Percentiles rank a stretch among this genome's conserved stretches.
Evolutionary conservation across 2,113 vertebrate genomes (phyloP).

Genomic region (Pelobates fuscus): DNA sequence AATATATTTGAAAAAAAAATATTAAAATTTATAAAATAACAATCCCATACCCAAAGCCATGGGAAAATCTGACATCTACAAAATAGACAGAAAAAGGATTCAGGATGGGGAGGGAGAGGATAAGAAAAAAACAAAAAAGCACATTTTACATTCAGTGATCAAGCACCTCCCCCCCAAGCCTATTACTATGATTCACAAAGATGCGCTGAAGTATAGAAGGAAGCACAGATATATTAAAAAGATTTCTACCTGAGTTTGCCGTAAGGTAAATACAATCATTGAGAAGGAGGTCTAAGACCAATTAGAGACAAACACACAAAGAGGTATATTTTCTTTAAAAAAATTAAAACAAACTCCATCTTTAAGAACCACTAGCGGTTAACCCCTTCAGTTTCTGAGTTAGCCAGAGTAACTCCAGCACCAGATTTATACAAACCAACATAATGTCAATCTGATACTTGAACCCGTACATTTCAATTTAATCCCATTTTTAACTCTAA

Average conservation of each 20-base stretch:
- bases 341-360: background rate
- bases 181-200: background rate
- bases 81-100: background rate
- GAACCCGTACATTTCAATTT: conserved; percentile 72
- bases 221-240: conserved; percentile 66
- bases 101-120: background rate
- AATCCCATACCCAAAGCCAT: conserved; percentile 3
- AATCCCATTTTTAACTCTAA: background rate
- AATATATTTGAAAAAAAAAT: too few species aligned
- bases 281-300: conserved; percentile 90
- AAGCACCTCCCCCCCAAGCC: background rate
- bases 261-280: conserved; percentile 85
- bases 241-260: conserved; percentile 88
- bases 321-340: background rate
- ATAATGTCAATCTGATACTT: conserved; percentile 73
- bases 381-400: conserved; percentile 7
- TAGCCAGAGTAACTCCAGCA: background rate
- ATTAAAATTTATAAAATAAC: too few species aligned
- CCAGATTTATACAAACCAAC: conserved; percentile 61
- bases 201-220: background rate
- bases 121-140: background rate
- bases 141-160: conserved; percentile 22
- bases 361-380: conserved; percentile 78
- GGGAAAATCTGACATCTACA: background rate
- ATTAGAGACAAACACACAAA: conserved; percentile 68